Evolutionary conservation across 2,888 invertebrate species (phyloP).

Genomic region (Apodemia duryi): DNA sequence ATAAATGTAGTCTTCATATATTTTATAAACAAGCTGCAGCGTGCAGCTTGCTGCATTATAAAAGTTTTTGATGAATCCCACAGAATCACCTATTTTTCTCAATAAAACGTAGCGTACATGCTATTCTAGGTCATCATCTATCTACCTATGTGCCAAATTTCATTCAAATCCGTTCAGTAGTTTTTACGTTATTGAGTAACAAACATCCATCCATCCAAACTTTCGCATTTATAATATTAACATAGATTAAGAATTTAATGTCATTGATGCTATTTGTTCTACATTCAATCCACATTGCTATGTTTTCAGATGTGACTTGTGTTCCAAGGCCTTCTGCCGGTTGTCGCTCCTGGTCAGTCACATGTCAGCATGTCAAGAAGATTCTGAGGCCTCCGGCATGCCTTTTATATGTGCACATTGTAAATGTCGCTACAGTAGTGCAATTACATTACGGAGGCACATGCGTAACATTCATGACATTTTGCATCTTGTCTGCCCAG

Average conservation of each 20-base stretch:
- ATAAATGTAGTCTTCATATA: background rate
- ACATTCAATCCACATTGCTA: background rate
- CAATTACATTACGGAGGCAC: conserved; percentile 67
- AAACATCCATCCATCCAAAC: too few species aligned
- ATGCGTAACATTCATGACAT: conserved; percentile 57
- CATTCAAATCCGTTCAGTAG: too few species aligned
- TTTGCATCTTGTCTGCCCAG: conserved; percentile 59
- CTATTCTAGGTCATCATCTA: too few species aligned
- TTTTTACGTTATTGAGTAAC: too few species aligned
- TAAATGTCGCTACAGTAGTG: conserved; percentile 55
- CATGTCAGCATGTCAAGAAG: conserved; percentile 64
- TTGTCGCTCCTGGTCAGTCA: conserved; percentile 76
- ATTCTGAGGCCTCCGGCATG: conserved; percentile 37
- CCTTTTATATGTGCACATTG: conserved; percentile 52
- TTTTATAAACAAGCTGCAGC: background rate
- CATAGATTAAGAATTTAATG: background rate
- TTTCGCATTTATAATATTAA: too few species aligned
- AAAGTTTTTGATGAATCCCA: too few species aligned
- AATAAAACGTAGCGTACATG: too few species aligned
- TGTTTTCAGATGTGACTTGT: conserved; percentile 69
- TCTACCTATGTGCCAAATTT: too few species aligned
- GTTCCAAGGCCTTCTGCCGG: conserved; percentile 73
- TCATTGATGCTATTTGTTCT: background rate
- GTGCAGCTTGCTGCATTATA: too few species aligned
- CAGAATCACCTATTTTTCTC: too few species aligned